Conservation (phyloP, 2,113 vertebrate species). For the Daboia siamensis region DNA sequence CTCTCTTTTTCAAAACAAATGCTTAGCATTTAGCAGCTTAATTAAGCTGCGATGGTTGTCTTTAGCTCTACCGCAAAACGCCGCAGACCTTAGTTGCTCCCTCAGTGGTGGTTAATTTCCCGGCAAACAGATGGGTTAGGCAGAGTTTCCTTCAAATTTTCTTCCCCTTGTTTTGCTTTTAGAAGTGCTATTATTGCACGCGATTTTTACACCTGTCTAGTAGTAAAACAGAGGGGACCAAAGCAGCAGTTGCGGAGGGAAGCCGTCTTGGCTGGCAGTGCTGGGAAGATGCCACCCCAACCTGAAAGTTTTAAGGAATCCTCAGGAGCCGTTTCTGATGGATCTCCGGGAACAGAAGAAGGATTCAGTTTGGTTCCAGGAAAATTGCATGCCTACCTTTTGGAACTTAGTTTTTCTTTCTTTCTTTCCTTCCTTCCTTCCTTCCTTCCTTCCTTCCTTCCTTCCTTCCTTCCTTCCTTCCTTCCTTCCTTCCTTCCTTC, state of each 20-base stretch:
- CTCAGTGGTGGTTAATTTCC: conserved; percentile 12
- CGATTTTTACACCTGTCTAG: not conserved
- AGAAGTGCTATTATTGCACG: not conserved
- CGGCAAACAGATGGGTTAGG: not conserved
- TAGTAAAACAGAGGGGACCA: not conserved
- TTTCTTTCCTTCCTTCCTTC: not conserved
- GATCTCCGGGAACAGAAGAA: not conserved
- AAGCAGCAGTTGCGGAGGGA: not conserved
- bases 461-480: not conserved
- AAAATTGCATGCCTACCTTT: not conserved
- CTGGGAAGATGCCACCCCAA: not conserved
- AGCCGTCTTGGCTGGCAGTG: not conserved
- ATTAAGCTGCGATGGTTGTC: not conserved
- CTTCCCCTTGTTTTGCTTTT: not conserved
- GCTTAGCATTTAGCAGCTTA: not conserved
- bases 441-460: not conserved
- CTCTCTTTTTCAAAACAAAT: not conserved
- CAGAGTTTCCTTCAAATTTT: not conserved
- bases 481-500: too few relatives aligned
- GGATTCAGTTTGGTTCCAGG: not conserved
- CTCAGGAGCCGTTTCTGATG: not conserved
- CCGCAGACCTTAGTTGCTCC: not conserved
- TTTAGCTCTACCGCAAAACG: not conserved
- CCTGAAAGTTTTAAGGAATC: not conserved
- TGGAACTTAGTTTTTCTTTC: not conserved